Conservation (phyloP, 2,888 invertebrate genomes). For the Bimastos eiseni region DNA sequence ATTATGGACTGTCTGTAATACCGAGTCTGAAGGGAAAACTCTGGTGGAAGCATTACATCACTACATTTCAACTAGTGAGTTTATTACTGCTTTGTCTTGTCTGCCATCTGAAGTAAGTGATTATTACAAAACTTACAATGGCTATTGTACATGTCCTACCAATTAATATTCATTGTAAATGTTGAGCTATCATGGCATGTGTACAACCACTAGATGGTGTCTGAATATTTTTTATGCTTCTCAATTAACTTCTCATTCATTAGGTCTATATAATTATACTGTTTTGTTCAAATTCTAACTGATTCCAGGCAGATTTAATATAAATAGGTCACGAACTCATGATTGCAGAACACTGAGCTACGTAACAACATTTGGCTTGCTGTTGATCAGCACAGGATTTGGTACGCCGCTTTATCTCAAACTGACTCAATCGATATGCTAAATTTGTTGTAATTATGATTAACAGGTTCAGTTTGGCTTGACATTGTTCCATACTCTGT, state of each 20-base stretch:
- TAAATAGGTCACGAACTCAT: not conserved
- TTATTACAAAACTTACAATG: too few species aligned
- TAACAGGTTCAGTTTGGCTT: constrained; percentile 80
- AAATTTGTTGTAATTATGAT: not conserved
- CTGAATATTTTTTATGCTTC: too few species aligned
- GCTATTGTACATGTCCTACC: not conserved
- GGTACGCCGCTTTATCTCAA: not conserved
- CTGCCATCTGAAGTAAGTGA: not conserved
- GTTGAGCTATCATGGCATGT: too few species aligned
- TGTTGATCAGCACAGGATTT: not conserved
- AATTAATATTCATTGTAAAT: not conserved
- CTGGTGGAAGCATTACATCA: constrained; percentile 95
- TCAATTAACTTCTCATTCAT: too few species aligned
- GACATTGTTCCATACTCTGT: constrained; percentile 80
- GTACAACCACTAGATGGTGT: too few species aligned
- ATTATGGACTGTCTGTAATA: constrained; percentile 84
- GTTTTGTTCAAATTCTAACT: not conserved
- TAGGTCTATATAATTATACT: too few species aligned
- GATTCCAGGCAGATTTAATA: not conserved
- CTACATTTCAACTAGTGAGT: constrained; percentile 82
- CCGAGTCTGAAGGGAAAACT: constrained; percentile 77
- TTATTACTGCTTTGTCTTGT: not conserved
- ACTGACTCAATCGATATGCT: not conserved
- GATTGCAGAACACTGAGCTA: not conserved
- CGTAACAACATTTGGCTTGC: not conserved